These are phyloP conservation scores for Bombyx mori DNA, from an alignment of 1,140 invertebrate genomes.

Conservation along the genomic window ASM3026992v2 NC_085115.1:10475501-10476000, in stretches of 20 bases:
- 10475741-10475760: too few species aligned
- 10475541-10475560: not conserved
- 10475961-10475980: constrained; percentile 31
- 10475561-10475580: not conserved
- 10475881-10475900: too few species aligned
- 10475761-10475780: too few species aligned
- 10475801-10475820: too few species aligned
- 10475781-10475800: too few species aligned
- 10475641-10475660: not conserved
- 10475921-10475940: not conserved
- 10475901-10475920: too few species aligned
- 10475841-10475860: too few species aligned
- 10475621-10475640: constrained; percentile 5
- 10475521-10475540: not conserved
- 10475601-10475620: constrained; percentile 1
- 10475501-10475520: not conserved
- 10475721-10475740: not conserved
- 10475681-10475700: constrained; percentile 4
- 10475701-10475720: not conserved
- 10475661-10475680: constrained; percentile 6
- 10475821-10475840: too few species aligned
- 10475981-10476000: constrained; percentile 45
- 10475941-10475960: constrained; percentile 11
- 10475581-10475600: not conserved
- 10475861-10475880: too few species aligned